phyloP scores from a whole-genome alignment of 2,888 invertebrate species.

The Sympetrum striolatum region DNA sequence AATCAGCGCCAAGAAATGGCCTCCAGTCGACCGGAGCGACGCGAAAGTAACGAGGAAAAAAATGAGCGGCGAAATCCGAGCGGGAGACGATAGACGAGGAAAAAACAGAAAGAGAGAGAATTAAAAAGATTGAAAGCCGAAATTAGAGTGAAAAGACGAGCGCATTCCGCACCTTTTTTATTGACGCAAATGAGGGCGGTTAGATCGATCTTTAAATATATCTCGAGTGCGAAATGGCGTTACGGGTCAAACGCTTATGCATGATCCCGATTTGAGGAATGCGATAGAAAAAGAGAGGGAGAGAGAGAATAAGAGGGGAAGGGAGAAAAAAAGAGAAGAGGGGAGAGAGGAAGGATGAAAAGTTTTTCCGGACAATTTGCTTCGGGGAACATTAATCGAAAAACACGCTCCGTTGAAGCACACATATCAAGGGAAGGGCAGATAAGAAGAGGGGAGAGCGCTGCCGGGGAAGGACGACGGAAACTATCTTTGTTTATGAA shows the following conservation, averaged over 20 bases:
- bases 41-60: no score
- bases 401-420: slow-evolving; percentile 42
- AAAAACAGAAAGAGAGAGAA: background rate
- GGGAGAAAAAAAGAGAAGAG: slow-evolving; percentile 42
- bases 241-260: background rate
- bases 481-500: no score
- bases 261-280: background rate
- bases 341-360: slow-evolving; percentile 48
- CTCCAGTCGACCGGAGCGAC: background rate
- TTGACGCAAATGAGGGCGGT: background rate
- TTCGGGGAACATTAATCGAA: slow-evolving; percentile 54
- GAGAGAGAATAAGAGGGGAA: no score
- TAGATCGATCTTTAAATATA: background rate
- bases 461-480: background rate
- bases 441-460: background rate
- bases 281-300: slow-evolving; percentile 46
- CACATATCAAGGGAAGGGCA: slow-evolving; percentile 10
- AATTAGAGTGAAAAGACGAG: background rate
- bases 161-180: background rate
- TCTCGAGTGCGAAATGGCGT: background rate
- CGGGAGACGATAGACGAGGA: background rate
- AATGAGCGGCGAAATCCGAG: no score
- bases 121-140: background rate
- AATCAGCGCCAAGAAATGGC: background rate
- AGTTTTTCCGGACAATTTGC: slow-evolving; percentile 55